Evolutionary conservation across 2,113 vertebrate species (phyloP).

Genomic region (Lampris megalopsis): DNA sequence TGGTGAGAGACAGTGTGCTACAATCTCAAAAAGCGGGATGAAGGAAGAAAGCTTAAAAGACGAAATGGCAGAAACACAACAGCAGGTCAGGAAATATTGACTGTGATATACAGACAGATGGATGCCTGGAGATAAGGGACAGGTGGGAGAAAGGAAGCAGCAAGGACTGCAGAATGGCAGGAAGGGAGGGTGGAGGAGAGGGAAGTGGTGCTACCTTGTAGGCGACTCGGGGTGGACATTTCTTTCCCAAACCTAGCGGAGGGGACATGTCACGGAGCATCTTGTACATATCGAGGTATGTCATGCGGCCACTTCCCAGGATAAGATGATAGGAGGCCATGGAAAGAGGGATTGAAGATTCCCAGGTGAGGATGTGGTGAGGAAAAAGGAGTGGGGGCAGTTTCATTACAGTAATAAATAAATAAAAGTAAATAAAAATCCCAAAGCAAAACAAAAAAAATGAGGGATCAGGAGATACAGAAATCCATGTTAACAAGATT

Average conservation of each 20-base stretch:
- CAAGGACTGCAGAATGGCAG: conserved; percentile 34
- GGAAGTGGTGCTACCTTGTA: conserved; percentile 92
- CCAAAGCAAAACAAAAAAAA: conserved; percentile 72
- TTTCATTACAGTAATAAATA: conserved; percentile 34
- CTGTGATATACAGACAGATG: conserved; percentile 59
- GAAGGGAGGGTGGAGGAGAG: conserved; percentile 5
- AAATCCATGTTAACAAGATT: conserved; percentile 88
- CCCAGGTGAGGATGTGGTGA: conserved; percentile 37
- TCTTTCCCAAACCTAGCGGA: conserved; percentile 98
- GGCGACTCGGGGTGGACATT: conserved; percentile 96
- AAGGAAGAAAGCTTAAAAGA: conserved; percentile 32
- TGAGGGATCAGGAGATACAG: conserved; percentile 78
- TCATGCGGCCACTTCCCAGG: conserved; percentile 92
- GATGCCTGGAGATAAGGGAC: conserved; percentile 57
- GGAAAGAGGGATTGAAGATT: conserved; percentile 42
- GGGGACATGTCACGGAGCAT: conserved; percentile 99
- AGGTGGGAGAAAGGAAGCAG: conserved; percentile 46
- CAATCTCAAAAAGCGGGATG: conserved; percentile 21
- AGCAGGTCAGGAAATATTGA: conserved; percentile 31
- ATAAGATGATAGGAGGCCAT: conserved; percentile 49
- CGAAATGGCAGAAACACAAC: conserved; percentile 48
- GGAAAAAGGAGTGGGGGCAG: conserved; percentile 7
- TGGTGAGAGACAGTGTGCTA: conserved; percentile 1
- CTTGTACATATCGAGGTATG: conserved; percentile 98
- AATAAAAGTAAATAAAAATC: conserved; percentile 46